phyloP scores from a whole-genome alignment of 2,888 invertebrate species.

The Uloborus plumipes region DNA sequence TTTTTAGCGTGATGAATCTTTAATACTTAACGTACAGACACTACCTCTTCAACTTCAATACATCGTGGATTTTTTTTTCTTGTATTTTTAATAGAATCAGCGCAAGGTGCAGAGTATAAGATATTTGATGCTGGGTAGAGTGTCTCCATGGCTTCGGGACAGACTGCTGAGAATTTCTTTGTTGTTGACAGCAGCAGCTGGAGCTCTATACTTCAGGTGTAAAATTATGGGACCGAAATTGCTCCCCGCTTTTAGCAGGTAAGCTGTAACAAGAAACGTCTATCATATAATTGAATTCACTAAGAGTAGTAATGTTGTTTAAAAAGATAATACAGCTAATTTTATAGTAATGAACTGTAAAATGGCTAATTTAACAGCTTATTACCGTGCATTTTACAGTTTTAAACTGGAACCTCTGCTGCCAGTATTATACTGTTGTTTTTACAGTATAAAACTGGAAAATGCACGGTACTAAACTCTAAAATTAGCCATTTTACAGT shows the following conservation, averaged over 20 bases:
- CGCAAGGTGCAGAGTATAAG: constrained; percentile 44
- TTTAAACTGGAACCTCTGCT: too few species aligned
- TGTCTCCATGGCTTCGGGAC: constrained; percentile 48
- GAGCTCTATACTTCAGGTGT: constrained; percentile 80
- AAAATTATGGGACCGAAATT: constrained; percentile 94
- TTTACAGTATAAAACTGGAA: too few species aligned
- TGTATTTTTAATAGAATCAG: constrained; percentile 38
- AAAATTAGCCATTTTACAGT: too few species aligned
- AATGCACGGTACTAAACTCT: too few species aligned
- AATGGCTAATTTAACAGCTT: too few species aligned
- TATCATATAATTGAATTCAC: too few species aligned
- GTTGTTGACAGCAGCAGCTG: constrained; percentile 31
- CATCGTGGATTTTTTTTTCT: neutral
- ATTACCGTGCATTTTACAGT: too few species aligned
- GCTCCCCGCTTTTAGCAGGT: constrained; percentile 92
- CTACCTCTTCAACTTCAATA: neutral
- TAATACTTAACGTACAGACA: constrained; percentile 1
- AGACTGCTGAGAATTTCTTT: constrained; percentile 45
- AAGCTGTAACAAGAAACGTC: constrained; percentile 32
- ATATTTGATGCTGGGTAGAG: constrained; percentile 45
- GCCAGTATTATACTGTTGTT: too few species aligned
- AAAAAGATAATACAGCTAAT: too few species aligned
- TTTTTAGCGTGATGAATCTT: too few species aligned
- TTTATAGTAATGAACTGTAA: too few species aligned
- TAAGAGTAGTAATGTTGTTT: too few species aligned